A percentile compares a stretch with the other conserved stretches of the same genome.
These are phyloP conservation scores for Aradophagus sp. DNA, from an alignment of 1,140 invertebrate species.

Conservation along the genomic window DNA sequence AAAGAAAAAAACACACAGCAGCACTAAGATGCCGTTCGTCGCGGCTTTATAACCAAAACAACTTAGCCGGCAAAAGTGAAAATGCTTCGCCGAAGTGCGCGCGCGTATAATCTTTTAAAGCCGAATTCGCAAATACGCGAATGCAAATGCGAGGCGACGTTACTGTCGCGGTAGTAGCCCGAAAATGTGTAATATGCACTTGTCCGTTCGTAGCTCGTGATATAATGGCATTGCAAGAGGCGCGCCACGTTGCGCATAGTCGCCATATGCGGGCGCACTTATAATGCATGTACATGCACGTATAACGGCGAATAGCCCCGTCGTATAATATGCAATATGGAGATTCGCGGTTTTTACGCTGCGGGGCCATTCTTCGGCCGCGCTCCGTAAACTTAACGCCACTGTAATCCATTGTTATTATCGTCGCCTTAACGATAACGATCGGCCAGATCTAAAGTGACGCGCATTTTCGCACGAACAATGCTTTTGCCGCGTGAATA, in stretches of 20 bases:
- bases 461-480: too few species aligned
- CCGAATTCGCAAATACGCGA: conserved; percentile 45
- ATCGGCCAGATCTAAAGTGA: too few species aligned
- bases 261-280: conserved; percentile 43
- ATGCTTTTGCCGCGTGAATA: too few species aligned
- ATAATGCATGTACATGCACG: conserved; percentile 42
- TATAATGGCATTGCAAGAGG: conserved; percentile 37
- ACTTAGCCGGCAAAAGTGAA: conserved; percentile 6
- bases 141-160: conserved; percentile 27
- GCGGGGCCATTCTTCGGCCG: conserved; percentile 22
- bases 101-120: conserved; percentile 52
- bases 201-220: conserved; percentile 39
- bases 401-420: conserved; percentile 35
- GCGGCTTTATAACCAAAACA: conserved; percentile 1
- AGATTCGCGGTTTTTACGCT: conserved; percentile 41
- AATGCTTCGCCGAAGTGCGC: conserved; percentile 9
- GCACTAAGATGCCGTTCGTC: too few species aligned
- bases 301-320: conserved; percentile 34
- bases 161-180: conserved; percentile 38
- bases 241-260: conserved; percentile 37
- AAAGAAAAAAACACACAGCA: too few species aligned
- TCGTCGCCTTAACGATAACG: conserved; percentile 3
- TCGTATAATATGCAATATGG: conserved; percentile 42
- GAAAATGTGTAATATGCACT: conserved; percentile 54
- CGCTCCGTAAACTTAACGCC: conserved; percentile 15